Evolutionary conservation across 2,888 invertebrate species (phyloP).

Genomic region (Parelbella ahira): DNA sequence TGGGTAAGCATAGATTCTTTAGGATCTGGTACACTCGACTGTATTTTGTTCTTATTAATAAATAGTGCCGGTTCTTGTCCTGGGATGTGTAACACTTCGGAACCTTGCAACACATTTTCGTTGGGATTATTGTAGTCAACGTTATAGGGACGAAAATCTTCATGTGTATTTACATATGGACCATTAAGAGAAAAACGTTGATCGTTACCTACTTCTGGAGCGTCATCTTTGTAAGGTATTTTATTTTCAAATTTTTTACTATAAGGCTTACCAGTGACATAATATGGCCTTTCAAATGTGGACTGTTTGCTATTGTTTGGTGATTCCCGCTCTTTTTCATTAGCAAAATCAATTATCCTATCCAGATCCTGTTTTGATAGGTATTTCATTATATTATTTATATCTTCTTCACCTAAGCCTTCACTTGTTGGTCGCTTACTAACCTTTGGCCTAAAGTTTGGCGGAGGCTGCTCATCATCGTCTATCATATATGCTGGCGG

Average conservation of each 20-base stretch:
- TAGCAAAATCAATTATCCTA: slow-evolving; percentile 57
- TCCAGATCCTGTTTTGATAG: slow-evolving; percentile 65
- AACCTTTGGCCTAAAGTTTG: slow-evolving; percentile 49
- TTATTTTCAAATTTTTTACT: slow-evolving; percentile 8
- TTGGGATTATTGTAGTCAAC: slow-evolving; percentile 11
- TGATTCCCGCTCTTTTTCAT: slow-evolving; percentile 22
- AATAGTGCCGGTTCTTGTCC: slow-evolving; percentile 3
- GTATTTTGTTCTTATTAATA: slow-evolving; percentile 10
- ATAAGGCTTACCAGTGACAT: slow-evolving; percentile 17
- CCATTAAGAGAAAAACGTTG: slow-evolving; percentile 11
- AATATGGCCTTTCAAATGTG: slow-evolving; percentile 15
- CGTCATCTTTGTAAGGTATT: slow-evolving; percentile 11
- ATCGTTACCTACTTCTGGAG: slow-evolving; percentile 1
- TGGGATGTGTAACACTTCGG: neutral
- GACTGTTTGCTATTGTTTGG: slow-evolving; percentile 7
- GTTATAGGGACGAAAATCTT: slow-evolving; percentile 6
- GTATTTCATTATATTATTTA: slow-evolving; percentile 59
- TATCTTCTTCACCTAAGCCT: slow-evolving; percentile 58
- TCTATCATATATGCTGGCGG: slow-evolving; percentile 49
- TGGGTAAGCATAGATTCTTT: slow-evolving; percentile 36
- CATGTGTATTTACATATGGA: slow-evolving; percentile 7
- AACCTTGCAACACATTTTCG: slow-evolving; percentile 8
- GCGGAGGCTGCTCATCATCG: slow-evolving; percentile 37
- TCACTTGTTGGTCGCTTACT: slow-evolving; percentile 52
- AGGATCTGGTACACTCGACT: slow-evolving; percentile 28